Evolutionary conservation across 2,113 vertebrate genomes (phyloP).

Genomic region (Tylochromis polylepis): DNA sequence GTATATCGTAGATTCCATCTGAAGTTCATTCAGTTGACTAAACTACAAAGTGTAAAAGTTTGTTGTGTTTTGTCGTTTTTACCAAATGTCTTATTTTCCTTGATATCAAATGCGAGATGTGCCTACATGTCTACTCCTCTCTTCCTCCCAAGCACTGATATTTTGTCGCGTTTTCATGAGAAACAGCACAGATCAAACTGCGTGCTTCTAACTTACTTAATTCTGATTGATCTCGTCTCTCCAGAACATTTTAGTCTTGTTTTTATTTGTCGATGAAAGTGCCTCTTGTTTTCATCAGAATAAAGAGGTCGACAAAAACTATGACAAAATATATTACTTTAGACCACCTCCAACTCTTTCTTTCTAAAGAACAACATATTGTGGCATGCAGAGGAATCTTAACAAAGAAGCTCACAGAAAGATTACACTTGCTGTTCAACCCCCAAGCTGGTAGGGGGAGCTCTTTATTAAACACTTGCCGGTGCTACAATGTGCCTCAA

Average conservation of each 20-base stretch:
- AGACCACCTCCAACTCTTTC: neutral
- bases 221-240: neutral
- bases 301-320: neutral
- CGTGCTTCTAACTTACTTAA: too few species aligned
- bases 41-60: neutral
- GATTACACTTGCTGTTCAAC: too few species aligned
- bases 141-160: neutral
- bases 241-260: neutral
- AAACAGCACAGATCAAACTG: neutral
- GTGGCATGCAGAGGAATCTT: too few species aligned
- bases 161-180: neutral
- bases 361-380: neutral
- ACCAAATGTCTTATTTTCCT: neutral
- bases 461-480: too few species aligned
- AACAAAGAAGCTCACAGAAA: too few species aligned
- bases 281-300: neutral
- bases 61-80: neutral
- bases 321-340: neutral
- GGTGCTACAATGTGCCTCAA: too few species aligned
- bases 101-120: neutral
- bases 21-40: neutral
- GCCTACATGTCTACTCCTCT: neutral
- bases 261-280: neutral
- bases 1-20: neutral
- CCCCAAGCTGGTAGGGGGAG: too few species aligned